A percentile compares a stretch with the other conserved stretches of the same genome.
phyloP scores from a whole-genome alignment of 2,797 vertebrate genomes.

The Bradypodion ventrale region DNA sequence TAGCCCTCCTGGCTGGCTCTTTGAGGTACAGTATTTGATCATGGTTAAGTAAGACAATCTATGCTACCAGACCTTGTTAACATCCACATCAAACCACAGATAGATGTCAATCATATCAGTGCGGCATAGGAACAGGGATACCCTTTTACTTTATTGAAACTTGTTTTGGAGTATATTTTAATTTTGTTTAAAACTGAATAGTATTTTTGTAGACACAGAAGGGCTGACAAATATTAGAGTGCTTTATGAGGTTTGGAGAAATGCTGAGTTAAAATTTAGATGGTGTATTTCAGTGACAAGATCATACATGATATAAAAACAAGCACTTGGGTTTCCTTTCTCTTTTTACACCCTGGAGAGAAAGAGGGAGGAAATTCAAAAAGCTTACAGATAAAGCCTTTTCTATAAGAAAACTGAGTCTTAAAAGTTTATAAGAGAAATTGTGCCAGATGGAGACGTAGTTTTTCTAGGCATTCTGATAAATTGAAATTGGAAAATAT shows the following conservation, averaged over 20 bases:
- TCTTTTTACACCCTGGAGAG: not conserved
- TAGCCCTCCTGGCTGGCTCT: not conserved
- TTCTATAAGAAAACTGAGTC: not conserved
- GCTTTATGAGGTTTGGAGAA: not conserved
- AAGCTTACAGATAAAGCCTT: not conserved
- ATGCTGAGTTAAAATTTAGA: not conserved
- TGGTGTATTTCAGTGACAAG: not conserved
- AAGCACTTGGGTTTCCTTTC: not conserved
- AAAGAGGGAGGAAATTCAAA: not conserved
- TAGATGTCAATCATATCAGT: not conserved
- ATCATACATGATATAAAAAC: not conserved
- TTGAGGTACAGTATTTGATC: not conserved
- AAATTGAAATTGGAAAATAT: not conserved
- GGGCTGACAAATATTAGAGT: not conserved
- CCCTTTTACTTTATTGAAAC: not conserved
- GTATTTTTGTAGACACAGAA: not conserved
- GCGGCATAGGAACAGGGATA: not conserved
- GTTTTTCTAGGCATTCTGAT: not conserved
- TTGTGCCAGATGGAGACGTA: fast-evolving
- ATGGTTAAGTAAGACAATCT: not conserved
- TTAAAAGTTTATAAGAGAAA: not conserved
- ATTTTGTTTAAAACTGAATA: not conserved
- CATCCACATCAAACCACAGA: not conserved
- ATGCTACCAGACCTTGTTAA: not conserved
- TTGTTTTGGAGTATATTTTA: not conserved